Conservation (phyloP, 2,888 invertebrate genomes). For the Clostera curtula region DNA sequence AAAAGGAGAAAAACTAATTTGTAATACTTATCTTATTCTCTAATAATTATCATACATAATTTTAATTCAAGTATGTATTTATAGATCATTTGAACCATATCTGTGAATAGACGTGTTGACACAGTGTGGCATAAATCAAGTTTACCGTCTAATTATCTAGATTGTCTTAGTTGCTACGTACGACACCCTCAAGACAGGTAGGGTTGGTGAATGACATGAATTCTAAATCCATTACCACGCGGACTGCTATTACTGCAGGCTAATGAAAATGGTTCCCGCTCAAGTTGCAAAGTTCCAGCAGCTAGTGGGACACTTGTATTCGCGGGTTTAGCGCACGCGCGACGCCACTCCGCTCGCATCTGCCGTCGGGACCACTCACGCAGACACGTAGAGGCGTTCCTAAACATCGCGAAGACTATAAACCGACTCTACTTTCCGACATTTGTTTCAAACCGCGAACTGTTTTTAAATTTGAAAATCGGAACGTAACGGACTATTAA, state of each 20-base stretch:
- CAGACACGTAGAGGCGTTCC: slow-evolving; percentile 25
- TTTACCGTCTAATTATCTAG: too few species aligned
- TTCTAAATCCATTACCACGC: too few species aligned
- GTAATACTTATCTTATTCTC: too few species aligned
- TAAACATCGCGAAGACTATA: slow-evolving; percentile 41
- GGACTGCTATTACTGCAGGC: neutral
- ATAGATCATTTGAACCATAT: too few species aligned
- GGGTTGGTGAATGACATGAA: too few species aligned
- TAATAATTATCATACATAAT: too few species aligned
- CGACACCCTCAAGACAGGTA: too few species aligned
- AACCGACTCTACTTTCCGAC: slow-evolving; percentile 13
- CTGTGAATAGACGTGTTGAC: too few species aligned
- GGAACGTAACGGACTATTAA: neutral
- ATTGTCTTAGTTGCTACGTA: too few species aligned
- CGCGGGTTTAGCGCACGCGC: slow-evolving; percentile 59
- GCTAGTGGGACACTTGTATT: slow-evolving; percentile 23
- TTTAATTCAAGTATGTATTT: too few species aligned
- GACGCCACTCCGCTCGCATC: slow-evolving; percentile 55
- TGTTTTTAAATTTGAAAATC: neutral
- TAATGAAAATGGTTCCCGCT: slow-evolving; percentile 15
- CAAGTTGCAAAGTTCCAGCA: slow-evolving; percentile 26
- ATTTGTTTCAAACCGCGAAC: neutral
- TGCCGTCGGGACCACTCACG: slow-evolving; percentile 52
- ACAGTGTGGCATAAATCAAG: too few species aligned
- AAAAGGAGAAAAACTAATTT: too few species aligned